A percentile compares a stretch with the other conserved stretches of the same genome.
Conservation (phyloP, 1,140 invertebrate species). For the Zaprionus camerounensis region DNA sequence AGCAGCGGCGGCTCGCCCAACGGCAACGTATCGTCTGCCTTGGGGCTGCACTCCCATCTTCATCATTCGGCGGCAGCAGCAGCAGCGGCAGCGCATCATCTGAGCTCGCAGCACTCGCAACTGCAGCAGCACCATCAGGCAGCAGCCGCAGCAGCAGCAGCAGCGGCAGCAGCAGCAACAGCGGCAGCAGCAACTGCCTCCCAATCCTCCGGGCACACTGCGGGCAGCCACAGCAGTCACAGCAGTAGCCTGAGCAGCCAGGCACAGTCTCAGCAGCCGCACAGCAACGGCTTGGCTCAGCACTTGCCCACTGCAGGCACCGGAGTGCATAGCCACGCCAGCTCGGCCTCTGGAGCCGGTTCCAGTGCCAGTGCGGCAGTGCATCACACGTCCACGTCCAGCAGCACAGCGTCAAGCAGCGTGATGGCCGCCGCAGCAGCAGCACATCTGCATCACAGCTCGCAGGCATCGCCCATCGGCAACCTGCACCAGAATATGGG, state of each 20-base stretch:
- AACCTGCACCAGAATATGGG: slow-evolving; percentile 84
- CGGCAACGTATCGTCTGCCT: slow-evolving; percentile 42
- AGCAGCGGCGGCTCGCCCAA: slow-evolving; percentile 68
- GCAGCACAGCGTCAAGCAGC: slow-evolving; percentile 59
- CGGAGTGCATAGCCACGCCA: slow-evolving; percentile 30
- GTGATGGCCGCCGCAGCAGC: slow-evolving; percentile 81
- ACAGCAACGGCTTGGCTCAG: slow-evolving; percentile 68
- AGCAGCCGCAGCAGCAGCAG: slow-evolving; percentile 38
- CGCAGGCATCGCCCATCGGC: slow-evolving; percentile 79
- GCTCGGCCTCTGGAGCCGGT: slow-evolving; percentile 14
- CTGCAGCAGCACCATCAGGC: slow-evolving; percentile 63
- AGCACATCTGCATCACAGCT: slow-evolving; percentile 79
- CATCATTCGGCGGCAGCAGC: slow-evolving; percentile 59
- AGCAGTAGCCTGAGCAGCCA: slow-evolving; percentile 41
- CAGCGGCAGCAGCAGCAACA: slow-evolving; percentile 49
- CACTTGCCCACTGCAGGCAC: slow-evolving; percentile 42
- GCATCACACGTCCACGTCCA: slow-evolving; percentile 56
- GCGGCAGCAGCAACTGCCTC: slow-evolving; percentile 47
- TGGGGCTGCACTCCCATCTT: slow-evolving; percentile 60
- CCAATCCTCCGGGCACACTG: slow-evolving; percentile 21
- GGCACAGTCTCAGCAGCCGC: slow-evolving; percentile 56
- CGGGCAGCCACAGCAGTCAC: slow-evolving; percentile 46
- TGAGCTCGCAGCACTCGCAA: slow-evolving; percentile 54
- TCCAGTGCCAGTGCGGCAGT: slow-evolving; percentile 34
- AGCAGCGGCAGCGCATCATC: slow-evolving; percentile 59